phyloP scores from a whole-genome alignment of 1,140 invertebrate genomes.

The Hypothenemus hampei region DNA sequence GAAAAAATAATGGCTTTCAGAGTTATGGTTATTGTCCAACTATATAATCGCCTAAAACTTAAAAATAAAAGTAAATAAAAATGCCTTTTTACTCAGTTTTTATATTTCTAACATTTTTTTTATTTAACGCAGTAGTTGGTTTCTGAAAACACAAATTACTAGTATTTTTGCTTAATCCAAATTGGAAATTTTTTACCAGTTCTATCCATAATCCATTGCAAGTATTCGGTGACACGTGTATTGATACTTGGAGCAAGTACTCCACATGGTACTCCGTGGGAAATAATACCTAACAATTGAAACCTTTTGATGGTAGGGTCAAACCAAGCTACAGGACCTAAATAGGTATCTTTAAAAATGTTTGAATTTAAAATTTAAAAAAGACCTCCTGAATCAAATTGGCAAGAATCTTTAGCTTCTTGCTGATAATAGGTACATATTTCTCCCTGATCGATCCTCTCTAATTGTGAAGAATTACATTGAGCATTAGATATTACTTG shows the following conservation, averaged over 20 bases:
- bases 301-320: conserved; percentile 46
- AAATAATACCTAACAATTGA: conserved; percentile 52
- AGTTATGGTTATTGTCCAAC: too few species aligned
- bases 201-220: conserved; percentile 51
- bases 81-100: too few species aligned
- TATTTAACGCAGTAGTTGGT: conserved; percentile 4
- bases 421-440: conserved; percentile 59
- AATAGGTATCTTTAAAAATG: background rate
- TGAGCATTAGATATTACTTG: conserved; percentile 42
- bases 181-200: conserved; percentile 8
- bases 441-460: conserved; percentile 43
- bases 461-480: conserved; percentile 43
- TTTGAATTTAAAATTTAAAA: background rate
- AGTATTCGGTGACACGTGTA: conserved; percentile 47
- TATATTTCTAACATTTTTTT: too few species aligned
- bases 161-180: background rate
- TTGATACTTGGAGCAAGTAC: conserved; percentile 49
- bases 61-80: too few species aligned
- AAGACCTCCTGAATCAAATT: conserved; percentile 63
- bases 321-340: conserved; percentile 57
- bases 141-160: conserved; percentile 5
- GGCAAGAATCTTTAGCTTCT: conserved; percentile 58
- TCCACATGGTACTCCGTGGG: conserved; percentile 51
- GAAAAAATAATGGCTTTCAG: too few species aligned
- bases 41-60: too few species aligned